phyloP scores from a whole-genome alignment of 2,797 vertebrate species.

The Echiichthys vipera region DNA sequence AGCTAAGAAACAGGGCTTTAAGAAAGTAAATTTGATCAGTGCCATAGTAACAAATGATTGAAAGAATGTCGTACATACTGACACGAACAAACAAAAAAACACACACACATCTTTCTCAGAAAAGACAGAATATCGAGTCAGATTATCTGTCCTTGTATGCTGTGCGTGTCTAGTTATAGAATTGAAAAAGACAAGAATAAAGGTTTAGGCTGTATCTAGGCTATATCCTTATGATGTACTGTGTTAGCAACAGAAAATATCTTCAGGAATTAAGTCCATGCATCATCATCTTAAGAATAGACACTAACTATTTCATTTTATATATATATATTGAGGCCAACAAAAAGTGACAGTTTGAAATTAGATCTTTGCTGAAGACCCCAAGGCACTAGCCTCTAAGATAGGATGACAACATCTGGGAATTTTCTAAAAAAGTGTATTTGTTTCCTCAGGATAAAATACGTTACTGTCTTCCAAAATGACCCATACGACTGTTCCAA shows the following conservation, averaged over 20 bases:
- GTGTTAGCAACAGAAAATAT: background rate
- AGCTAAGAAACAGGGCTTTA: background rate
- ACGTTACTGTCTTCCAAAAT: background rate
- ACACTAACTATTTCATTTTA: too few species aligned
- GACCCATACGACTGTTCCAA: slow-evolving; percentile 3
- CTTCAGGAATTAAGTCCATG: background rate
- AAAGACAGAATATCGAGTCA: background rate
- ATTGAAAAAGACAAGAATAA: background rate
- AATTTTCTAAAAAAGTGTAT: background rate
- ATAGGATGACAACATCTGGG: background rate
- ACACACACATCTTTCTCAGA: background rate
- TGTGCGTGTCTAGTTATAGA: background rate
- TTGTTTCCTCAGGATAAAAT: background rate
- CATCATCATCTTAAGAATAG: background rate
- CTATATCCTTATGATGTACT: background rate
- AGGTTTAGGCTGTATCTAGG: background rate
- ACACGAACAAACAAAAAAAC: background rate
- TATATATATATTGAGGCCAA: background rate
- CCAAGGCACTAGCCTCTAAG: background rate
- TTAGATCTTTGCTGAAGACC: background rate
- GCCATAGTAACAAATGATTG: background rate
- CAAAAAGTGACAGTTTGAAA: background rate
- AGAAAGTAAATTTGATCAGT: slow-evolving; percentile 9
- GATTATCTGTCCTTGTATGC: background rate
- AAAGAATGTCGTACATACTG: slow-evolving; percentile 1